These are phyloP conservation scores for Varroa destructor DNA, from an alignment of 1,140 invertebrate species.

Conservation along the genomic window DNA sequence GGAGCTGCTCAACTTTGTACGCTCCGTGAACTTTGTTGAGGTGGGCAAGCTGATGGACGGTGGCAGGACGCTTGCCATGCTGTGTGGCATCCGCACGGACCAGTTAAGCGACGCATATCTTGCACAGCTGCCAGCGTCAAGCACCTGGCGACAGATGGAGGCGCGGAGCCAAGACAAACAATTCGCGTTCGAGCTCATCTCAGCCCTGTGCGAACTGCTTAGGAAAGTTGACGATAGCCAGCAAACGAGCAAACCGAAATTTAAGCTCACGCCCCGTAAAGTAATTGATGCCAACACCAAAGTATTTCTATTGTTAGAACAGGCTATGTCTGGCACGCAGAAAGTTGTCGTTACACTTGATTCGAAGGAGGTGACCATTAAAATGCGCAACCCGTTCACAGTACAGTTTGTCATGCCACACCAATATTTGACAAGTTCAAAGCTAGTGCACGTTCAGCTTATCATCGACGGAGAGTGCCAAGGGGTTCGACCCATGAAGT, in stretches of 20 bases:
- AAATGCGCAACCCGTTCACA: slow-evolving; percentile 34
- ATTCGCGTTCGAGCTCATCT: slow-evolving; percentile 63
- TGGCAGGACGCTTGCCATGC: slow-evolving; percentile 59
- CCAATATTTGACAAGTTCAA: slow-evolving; percentile 54
- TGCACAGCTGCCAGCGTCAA: slow-evolving; percentile 52
- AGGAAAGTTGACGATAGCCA: slow-evolving; percentile 30
- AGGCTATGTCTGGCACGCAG: slow-evolving; percentile 46
- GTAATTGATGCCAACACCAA: slow-evolving; percentile 65
- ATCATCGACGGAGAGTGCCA: slow-evolving; percentile 60
- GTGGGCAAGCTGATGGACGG: slow-evolving; percentile 51
- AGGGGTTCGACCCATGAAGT: slow-evolving; percentile 64
- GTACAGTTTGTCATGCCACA: slow-evolving; percentile 35
- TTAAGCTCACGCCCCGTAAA: slow-evolving; percentile 63
- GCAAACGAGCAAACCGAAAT: slow-evolving; percentile 48
- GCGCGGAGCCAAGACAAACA: slow-evolving; percentile 61
- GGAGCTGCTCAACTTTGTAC: slow-evolving; percentile 30
- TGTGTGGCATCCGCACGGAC: slow-evolving; percentile 56
- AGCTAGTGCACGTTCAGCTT: slow-evolving; percentile 61
- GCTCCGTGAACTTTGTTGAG: slow-evolving; percentile 45
- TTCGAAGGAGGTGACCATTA: slow-evolving; percentile 31
- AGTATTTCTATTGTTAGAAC: slow-evolving; percentile 60
- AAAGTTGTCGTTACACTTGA: slow-evolving; percentile 31
- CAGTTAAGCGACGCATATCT: slow-evolving; percentile 45
- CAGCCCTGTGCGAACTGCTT: slow-evolving; percentile 36
- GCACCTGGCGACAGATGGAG: slow-evolving; percentile 60